These are phyloP conservation scores for Glossophaga mutica DNA, from an alignment of 2,797 vertebrate genomes.

Conservation along the genomic window DNA sequence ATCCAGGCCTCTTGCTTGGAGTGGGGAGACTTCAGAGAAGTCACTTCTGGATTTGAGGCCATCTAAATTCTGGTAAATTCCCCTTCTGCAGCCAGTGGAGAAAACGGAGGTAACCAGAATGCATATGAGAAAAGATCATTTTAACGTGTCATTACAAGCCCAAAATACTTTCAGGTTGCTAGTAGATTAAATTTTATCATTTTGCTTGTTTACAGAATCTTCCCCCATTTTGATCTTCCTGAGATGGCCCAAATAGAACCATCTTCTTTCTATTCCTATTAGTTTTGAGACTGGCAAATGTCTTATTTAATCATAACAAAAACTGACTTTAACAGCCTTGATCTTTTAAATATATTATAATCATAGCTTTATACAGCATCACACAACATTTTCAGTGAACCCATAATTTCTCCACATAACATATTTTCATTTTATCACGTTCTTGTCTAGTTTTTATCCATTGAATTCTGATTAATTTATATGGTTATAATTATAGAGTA, in stretches of 20 bases:
- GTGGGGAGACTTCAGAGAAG: neutral
- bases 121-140: neutral
- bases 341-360: constrained; percentile 30
- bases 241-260: neutral
- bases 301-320: constrained; percentile 35
- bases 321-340: neutral
- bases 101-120: neutral
- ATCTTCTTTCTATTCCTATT: neutral
- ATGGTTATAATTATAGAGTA: neutral
- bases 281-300: neutral
- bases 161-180: neutral
- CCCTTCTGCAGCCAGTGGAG: neutral
- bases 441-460: neutral
- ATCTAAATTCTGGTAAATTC: neutral
- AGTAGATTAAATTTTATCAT: constrained; percentile 7
- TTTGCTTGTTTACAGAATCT: neutral
- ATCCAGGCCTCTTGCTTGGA: neutral
- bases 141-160: constrained; percentile 9
- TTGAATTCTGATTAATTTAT: constrained; percentile 5
- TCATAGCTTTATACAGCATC: neutral
- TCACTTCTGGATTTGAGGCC: neutral
- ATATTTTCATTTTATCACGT: constrained; percentile 36
- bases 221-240: constrained; percentile 29
- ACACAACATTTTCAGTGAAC: neutral
- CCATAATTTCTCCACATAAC: neutral